Base-by-base conservation (phyloP, 2,113 vertebrate genomes). In the Aptenodytes patagonicus region DNA sequence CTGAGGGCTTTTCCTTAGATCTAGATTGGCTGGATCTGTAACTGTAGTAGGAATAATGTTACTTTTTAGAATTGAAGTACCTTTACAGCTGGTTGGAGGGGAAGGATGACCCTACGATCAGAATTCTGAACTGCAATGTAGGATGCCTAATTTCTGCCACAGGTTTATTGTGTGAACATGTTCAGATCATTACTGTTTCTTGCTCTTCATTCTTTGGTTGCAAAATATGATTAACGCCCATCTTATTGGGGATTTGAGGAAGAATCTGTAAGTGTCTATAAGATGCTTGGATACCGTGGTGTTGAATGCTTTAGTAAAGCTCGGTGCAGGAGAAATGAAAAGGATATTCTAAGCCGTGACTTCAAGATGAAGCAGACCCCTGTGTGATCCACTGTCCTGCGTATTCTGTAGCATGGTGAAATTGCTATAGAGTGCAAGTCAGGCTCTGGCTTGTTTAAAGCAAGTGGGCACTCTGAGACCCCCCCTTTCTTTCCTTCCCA, bases 1-100 rank as follows among this genome's bases (percentile, higher is more conserved):
- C 81, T 51, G 66, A 95, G 58, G 87, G 77, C 81, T 83, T 95
- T 90, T 91, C 26, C 71, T 79, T 77, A 85, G 60, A 34, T 85
- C 71, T 83, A 60, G 54, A 38, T 83, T 70, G 68, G 32, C 88
- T 64, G 24, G 16, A 8, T 77, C n/a, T 94, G 58, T 90, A 86
- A 68, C 78, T 91, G 70, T 69, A 60, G n/a, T 70, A 64, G 66
- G 46, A 82, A 83, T 36, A 90, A 69, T 64, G 36, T 86, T 89
- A 54, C 86, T 82, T 94, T 69, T 94, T 20, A 47, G 66, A 87
- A 88, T 11, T 44, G 29, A 61, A 73, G 26, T 77, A 44, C 8
- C 38, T 94, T 89, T 61, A 60, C 51, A 75, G 78, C 49, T 91
- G 31, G 3, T 54, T 91, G 49, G 52, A 92, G 77, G 49, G 47